Base-by-base conservation (phyloP, 2,888 invertebrate species). In the Lochmaea crataegi region DNA sequence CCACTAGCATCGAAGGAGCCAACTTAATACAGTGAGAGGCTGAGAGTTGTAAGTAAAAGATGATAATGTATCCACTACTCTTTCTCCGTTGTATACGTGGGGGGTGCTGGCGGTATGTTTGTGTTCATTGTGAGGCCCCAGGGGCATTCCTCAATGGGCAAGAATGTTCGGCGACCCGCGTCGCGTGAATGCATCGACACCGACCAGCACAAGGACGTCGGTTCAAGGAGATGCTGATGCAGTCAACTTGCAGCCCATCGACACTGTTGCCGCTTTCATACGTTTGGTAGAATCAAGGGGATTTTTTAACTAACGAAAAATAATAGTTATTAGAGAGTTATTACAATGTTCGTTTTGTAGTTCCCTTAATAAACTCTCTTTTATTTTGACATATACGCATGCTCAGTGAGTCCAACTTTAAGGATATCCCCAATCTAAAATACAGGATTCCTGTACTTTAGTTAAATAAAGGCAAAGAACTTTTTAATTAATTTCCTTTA, bases 101-200 rank as follows among this genome's bases (percentile, higher is more conserved):
- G 80, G 79, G 78, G 80, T 73, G 79, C 77, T 79, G 82, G 82
- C 80, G 82, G 84, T 82, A 78, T 85, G 84, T 85, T 84, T 84
- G 85, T 85, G 82, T 84, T 83, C 84, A 83, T 84, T 81, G 82
- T 78, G 79, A 75, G 78, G 81, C 84, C 82, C 81, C 79, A 80
- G 84, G 84, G 84, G 84, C 84, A 85, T 84, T 85, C 84, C 84
- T 82, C 78, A 79, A 80, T 80, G 82, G 82, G 79, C 78, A 80
- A 81, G 83, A 83, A 83, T 83, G 83, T 83, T 83, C 83, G 83
- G 82, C 83, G 83, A 83, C 81, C 82, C 80, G 80, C 81, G 81
- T 78, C 80, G 78, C 80, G 83, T 82, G 80, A 82, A 83, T 83
- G 83, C 82, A 83, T 81, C 81, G 81, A 66, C 78, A 83, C 81